phyloP scores from a whole-genome alignment of 2,888 invertebrate species.

The Stomorhina lunata region DNA sequence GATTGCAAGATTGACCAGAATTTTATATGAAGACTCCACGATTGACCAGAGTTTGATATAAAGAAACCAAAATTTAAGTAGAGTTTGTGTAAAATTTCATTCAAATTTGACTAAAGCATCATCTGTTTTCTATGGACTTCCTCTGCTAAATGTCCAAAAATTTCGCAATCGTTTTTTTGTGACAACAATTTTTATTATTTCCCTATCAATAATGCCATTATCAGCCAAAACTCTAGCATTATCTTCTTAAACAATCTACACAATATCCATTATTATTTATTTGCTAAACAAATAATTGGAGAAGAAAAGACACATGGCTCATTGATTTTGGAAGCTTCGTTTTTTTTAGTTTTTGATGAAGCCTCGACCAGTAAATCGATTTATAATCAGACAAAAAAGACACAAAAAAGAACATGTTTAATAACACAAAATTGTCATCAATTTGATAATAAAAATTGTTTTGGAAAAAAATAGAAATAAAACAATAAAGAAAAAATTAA shows the following conservation, averaged over 20 bases:
- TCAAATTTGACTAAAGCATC: too few relatives aligned
- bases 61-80: too few relatives aligned
- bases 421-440: slow-evolving; percentile 12
- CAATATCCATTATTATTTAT: slow-evolving; percentile 17
- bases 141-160: too few relatives aligned
- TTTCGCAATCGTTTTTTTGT: too few relatives aligned
- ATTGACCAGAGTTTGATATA: too few relatives aligned
- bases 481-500: slow-evolving; percentile 33
- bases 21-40: too few relatives aligned
- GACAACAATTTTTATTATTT: too few relatives aligned
- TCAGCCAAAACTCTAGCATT: neutral
- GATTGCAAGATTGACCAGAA: too few relatives aligned
- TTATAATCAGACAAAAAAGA: slow-evolving; percentile 27
- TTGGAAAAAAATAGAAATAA: neutral
- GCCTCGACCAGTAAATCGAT: slow-evolving; percentile 50
- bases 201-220: neutral
- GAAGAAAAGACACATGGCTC: slow-evolving; percentile 61
- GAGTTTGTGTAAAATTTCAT: too few relatives aligned
- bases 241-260: slow-evolving; percentile 21
- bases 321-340: slow-evolving; percentile 53
- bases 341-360: neutral
- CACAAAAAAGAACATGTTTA: slow-evolving; percentile 25
- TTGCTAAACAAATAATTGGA: slow-evolving; percentile 3
- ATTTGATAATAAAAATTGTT: slow-evolving; percentile 21
- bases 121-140: too few relatives aligned